phyloP scores from a whole-genome alignment of 2,113 vertebrate genomes.

The Echinops telfairi region DNA sequence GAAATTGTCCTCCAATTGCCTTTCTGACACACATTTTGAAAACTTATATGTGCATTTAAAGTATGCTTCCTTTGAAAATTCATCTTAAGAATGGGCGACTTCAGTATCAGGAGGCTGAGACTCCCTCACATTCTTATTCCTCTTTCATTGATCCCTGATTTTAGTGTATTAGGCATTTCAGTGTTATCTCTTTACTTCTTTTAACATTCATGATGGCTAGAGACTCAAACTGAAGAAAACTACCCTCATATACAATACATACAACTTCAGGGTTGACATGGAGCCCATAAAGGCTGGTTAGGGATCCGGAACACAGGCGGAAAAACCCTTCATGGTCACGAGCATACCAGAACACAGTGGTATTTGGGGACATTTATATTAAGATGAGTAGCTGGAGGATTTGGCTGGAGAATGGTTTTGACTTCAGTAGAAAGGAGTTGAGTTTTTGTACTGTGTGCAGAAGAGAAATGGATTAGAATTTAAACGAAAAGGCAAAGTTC shows the following conservation, averaged over 20 bases:
- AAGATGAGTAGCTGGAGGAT: not conserved
- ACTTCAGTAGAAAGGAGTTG: not conserved
- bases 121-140: not conserved
- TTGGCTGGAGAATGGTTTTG: rapidly evolving
- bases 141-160: not conserved
- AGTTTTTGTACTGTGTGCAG: not conserved
- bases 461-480: not conserved
- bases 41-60: not conserved
- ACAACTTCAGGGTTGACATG: not conserved
- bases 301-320: too few species aligned
- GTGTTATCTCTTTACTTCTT: not conserved
- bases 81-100: not conserved
- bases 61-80: not conserved
- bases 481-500: not conserved
- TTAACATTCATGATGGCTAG: not conserved
- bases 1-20: not conserved
- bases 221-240: not conserved
- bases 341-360: not conserved
- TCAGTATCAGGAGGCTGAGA: not conserved
- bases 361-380: not conserved
- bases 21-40: conserved; percentile 23
- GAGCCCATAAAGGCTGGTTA: not conserved
- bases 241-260: not conserved
- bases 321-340: too few species aligned
- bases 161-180: not conserved